phyloP scores from a whole-genome alignment of 2,888 invertebrate genomes.

The Pogonocherus hispidulus region DNA sequence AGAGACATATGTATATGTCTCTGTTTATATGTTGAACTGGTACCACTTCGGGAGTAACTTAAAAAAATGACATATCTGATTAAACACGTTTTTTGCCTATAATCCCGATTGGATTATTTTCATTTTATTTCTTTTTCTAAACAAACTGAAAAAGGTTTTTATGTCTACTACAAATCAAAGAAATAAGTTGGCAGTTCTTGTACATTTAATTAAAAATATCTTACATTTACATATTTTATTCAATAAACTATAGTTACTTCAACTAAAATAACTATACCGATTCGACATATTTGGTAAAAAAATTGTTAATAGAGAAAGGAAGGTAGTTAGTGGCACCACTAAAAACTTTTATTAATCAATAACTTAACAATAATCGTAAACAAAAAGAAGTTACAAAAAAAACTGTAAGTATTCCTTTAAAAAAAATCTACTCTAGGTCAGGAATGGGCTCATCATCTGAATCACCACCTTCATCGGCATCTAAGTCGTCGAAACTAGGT shows the following conservation, averaged over 20 bases:
- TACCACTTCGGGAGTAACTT: too few species aligned
- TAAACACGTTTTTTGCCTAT: too few species aligned
- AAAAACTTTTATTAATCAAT: constrained; percentile 52
- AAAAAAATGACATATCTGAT: too few species aligned
- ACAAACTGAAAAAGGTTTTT: too few species aligned
- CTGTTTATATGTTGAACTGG: too few species aligned
- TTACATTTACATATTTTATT: constrained; percentile 37
- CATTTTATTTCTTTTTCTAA: too few species aligned
- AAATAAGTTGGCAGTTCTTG: constrained; percentile 15
- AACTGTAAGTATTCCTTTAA: constrained; percentile 26
- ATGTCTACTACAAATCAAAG: too few species aligned
- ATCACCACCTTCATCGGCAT: constrained; percentile 74
- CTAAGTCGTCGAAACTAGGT: constrained; percentile 83
- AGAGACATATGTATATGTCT: too few species aligned
- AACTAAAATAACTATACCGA: constrained; percentile 31
- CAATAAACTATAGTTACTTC: constrained; percentile 33
- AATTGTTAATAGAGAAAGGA: constrained; percentile 10
- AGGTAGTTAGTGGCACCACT: constrained; percentile 40
- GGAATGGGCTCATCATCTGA: constrained; percentile 87
- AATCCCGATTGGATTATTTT: too few species aligned
- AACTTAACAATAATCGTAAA: constrained; percentile 48
- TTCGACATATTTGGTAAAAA: constrained; percentile 30
- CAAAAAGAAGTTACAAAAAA: constrained; percentile 45
- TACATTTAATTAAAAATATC: constrained; percentile 43
- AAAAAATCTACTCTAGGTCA: constrained; percentile 75